Percentiles rank a stretch among this genome's conserved stretches.
Conservation (phyloP, 2,113 vertebrate species). For the Aegithalos caudatus region DNA sequence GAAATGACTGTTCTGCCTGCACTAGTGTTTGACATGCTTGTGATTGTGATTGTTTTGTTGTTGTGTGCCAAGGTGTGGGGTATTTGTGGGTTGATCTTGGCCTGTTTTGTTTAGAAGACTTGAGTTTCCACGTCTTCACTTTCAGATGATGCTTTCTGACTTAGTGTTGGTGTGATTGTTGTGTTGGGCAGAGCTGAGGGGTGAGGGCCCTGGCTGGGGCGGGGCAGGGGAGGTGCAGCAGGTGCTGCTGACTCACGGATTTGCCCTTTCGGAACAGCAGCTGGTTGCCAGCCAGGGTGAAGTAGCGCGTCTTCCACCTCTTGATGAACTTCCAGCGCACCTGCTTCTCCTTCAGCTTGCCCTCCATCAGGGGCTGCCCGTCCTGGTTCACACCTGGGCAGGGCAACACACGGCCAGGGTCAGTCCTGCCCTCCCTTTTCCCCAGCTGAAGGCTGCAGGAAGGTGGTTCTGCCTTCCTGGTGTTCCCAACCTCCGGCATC, state of each 20-base stretch:
- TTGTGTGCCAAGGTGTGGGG: no score
- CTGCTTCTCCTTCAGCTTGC: slow-evolving; percentile 96
- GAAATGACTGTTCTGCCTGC: no score
- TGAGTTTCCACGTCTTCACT: no score
- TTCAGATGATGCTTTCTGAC: no score
- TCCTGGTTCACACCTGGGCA: slow-evolving; percentile 87
- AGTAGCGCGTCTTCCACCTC: slow-evolving; percentile 96
- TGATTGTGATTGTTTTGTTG: no score
- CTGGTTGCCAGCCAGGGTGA: slow-evolving; percentile 93
- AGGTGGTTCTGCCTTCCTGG: background rate
- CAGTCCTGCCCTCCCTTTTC: background rate
- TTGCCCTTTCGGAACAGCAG: slow-evolving; percentile 92
- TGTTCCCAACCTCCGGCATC: background rate
- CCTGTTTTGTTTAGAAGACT: no score
- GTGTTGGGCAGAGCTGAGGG: background rate
- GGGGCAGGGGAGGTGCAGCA: background rate
- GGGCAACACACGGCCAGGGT: background rate
- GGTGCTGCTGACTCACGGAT: slow-evolving; percentile 76
- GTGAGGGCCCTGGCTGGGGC: background rate
- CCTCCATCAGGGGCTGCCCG: slow-evolving; percentile 94
- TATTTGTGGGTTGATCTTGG: no score
- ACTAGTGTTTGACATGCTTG: no score
- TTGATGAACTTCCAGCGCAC: slow-evolving; percentile 97
- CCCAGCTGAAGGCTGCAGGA: background rate
- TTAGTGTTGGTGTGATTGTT: no score